These are phyloP conservation scores for Torymus aiolomorphi DNA, from an alignment of 2,888 invertebrate species.

Conservation along the genomic window DNA sequence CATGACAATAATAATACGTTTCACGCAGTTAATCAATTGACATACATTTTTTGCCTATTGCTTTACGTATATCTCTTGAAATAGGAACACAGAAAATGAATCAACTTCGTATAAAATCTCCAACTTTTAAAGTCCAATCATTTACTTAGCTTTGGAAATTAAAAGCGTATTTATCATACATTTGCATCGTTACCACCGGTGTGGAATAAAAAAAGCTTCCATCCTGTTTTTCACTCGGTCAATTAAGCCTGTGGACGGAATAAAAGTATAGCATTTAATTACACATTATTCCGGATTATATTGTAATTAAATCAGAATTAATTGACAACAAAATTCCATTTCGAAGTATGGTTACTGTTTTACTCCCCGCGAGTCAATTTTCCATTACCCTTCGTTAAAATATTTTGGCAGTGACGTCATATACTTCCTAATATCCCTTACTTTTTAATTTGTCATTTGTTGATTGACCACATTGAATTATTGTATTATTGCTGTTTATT, in stretches of 20 bases:
- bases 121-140: conserved; percentile 9
- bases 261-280: conserved; percentile 15
- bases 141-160: conserved; percentile 5
- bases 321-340: background rate
- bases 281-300: background rate
- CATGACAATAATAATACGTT: too few species aligned
- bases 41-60: too few species aligned
- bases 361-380: too few species aligned
- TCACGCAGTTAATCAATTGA: too few species aligned
- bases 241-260: background rate
- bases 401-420: too few species aligned
- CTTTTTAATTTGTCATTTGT: too few species aligned
- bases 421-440: too few species aligned
- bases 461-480: too few species aligned
- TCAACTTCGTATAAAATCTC: background rate
- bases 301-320: background rate
- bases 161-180: conserved; percentile 26
- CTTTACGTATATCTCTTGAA: background rate
- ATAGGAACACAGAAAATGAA: too few species aligned
- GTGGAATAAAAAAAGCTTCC: conserved; percentile 23
- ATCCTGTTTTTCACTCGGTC: background rate
- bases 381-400: too few species aligned
- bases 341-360: too few species aligned
- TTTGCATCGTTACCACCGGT: conserved; percentile 15
- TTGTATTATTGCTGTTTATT: too few species aligned